Evolutionary conservation across 2,113 vertebrate species (phyloP), one percentile per base, ranked within the genome.

Genomic region (Mirounga angustirostris): DNA sequence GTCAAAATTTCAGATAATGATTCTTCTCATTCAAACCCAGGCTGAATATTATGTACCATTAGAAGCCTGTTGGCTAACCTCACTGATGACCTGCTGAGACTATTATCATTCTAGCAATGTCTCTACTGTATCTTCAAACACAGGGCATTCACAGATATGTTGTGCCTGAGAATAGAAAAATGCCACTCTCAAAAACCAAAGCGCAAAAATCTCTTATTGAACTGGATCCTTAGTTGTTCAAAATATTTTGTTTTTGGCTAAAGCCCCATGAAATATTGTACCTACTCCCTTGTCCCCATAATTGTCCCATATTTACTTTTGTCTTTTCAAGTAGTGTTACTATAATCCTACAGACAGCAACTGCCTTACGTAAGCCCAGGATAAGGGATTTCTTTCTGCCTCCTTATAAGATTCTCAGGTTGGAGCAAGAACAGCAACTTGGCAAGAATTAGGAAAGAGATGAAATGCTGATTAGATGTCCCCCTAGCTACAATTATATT

Each of bases 161-260:
- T 88, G 18, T 89, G 56, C 73, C 61, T 36, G 56, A 84, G 26
- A 91, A 24, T 2, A 89, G 73, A 87, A 94, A 90, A 82, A 95
- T 78, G 40, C 5, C 9, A 61, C 84, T 94, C 40, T 94, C 28
- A 92, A 91, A 95, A 63, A 56, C 15, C 14, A 82, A 93, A 85
- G 33, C 36, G 80, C 69, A 67, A 89, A 79, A 89, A 65, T 58
- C 65, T 50, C 40, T 73, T 67, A 63, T 71, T 90, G 80, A 94
- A 67, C 88, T 83, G 86, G 43, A 58, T 89, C 19, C 59, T 50
- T 81, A 76, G 74, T 8, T 95, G 54, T 73, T 94, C 50, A 89
- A 90, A 80, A 74, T 89, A 81, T 76, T 93, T 96, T 56, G 8
- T 4, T 73, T 84, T 92, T 85, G 15, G 16, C 92, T 92, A 87